These are phyloP conservation scores for Stichopus horrens DNA, from an alignment of 53 echinoderm and acorn worm genomes.

Conservation along the genomic window DNA sequence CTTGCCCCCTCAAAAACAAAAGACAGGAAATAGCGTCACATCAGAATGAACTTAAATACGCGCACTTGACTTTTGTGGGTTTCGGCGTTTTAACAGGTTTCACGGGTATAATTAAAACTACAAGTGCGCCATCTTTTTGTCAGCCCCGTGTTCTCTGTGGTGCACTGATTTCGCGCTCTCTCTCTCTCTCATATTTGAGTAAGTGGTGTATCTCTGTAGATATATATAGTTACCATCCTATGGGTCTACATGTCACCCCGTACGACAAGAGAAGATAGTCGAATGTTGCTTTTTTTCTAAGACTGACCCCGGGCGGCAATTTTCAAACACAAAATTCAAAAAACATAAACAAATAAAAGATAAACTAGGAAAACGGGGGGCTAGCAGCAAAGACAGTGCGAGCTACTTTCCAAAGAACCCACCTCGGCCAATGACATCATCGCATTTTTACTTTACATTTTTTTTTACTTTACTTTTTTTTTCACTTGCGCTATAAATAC, in stretches of 20 bases:
- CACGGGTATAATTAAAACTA: background rate
- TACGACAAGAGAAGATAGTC: background rate
- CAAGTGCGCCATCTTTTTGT: background rate
- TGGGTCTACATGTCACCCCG: background rate
- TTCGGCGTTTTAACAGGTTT: too few relatives aligned
- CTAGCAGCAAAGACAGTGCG: background rate
- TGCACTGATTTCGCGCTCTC: too few relatives aligned
- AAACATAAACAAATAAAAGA: too few relatives aligned
- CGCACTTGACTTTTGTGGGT: too few relatives aligned
- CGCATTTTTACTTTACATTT: background rate
- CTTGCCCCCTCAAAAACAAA: too few relatives aligned
- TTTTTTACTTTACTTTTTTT: background rate
- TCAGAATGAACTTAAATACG: too few relatives aligned
- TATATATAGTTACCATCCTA: too few relatives aligned
- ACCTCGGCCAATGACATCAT: slow-evolving; percentile 28
- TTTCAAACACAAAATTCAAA: background rate
- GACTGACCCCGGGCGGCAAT: slow-evolving; percentile 1
- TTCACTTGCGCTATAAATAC: too few relatives aligned
- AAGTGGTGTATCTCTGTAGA: too few relatives aligned
- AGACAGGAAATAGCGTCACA: too few relatives aligned
- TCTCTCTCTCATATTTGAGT: too few relatives aligned
- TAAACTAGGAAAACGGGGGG: background rate
- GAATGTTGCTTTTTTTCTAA: background rate
- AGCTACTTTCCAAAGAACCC: slow-evolving; percentile 31
- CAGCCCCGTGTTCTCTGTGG: background rate